Evolutionary conservation across 2,113 vertebrate genomes (phyloP).

Genomic region (Ageneiosus marmoratus): DNA sequence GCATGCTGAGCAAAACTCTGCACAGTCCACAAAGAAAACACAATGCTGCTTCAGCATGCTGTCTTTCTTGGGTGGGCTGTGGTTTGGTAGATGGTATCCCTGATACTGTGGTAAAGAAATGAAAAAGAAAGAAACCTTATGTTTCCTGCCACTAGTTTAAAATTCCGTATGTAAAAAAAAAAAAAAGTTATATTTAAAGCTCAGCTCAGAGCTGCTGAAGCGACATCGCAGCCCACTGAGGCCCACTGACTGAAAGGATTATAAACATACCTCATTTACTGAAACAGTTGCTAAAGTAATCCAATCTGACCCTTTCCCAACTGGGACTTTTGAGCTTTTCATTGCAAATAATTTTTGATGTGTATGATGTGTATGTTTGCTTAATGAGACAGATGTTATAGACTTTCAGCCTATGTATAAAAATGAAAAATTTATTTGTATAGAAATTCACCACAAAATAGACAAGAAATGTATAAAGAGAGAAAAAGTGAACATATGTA

Average conservation of each 20-base stretch:
- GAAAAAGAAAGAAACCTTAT: constrained; percentile 5
- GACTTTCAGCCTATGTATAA: neutral
- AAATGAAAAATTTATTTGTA: neutral
- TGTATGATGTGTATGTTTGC: neutral
- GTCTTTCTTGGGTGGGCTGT: constrained; percentile 13
- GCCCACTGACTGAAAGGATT: constrained; percentile 10
- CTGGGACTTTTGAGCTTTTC: constrained; percentile 13
- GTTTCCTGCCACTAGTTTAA: constrained; percentile 16
- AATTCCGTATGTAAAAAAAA: neutral
- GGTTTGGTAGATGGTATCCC: constrained; percentile 21
- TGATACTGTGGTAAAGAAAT: constrained; percentile 2
- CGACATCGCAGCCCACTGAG: constrained; percentile 8
- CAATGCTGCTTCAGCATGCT: constrained; percentile 3
- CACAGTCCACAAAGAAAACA: constrained; percentile 28
- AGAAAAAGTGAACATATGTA: neutral
- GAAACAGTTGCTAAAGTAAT: constrained; percentile 22
- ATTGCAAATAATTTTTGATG: constrained; percentile 15
- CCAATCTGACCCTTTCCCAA: constrained; percentile 24
- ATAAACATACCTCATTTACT: constrained; percentile 34
- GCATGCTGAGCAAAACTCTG: constrained; percentile 16
- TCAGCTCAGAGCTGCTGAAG: neutral
- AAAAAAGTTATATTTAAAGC: constrained; percentile 15
- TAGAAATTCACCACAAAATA: neutral
- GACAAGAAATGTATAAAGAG: neutral
- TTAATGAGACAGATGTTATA: neutral